A percentile compares a stretch with the other conserved stretches of the same genome.
Conservation (phyloP, 2,797 vertebrate genomes). For the Peromyscus aztecus region DNA sequence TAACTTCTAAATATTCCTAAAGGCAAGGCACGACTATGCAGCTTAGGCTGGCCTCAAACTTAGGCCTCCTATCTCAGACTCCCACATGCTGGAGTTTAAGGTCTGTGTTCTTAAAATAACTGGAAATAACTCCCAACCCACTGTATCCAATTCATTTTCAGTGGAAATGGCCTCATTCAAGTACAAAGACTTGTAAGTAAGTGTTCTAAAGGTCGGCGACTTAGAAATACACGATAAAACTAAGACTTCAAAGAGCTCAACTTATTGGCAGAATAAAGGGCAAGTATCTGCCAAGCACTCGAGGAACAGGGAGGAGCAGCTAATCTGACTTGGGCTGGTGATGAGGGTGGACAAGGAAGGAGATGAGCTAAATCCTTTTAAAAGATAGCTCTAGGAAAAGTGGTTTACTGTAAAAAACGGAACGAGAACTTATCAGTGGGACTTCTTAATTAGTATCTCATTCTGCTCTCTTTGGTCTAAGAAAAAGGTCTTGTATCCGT, state of each 20-base stretch:
- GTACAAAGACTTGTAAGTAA: neutral
- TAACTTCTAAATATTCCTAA: neutral
- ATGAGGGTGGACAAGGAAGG: neutral
- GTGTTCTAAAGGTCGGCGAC: neutral
- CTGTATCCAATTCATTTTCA: neutral
- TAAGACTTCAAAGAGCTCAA: constrained; percentile 18
- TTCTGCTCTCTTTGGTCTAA: neutral
- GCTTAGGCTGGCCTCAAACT: neutral
- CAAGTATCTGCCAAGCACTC: neutral
- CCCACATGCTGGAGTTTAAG: neutral
- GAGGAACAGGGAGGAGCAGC: neutral
- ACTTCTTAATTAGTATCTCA: neutral
- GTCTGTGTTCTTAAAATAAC: neutral
- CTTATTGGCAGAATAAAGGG: neutral
- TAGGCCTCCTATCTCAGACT: neutral
- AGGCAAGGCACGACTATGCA: neutral
- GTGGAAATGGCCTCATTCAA: constrained; percentile 41
- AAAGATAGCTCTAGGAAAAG: neutral
- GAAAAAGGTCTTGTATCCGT: neutral
- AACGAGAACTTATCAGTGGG: neutral
- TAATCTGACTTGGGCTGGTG: neutral
- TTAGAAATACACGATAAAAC: constrained; percentile 13
- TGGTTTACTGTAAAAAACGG: neutral
- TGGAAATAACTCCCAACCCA: neutral
- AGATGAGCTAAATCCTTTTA: neutral